phyloP scores from a whole-genome alignment of 2,888 invertebrate species.

The Tetragonisca angustula region DNA sequence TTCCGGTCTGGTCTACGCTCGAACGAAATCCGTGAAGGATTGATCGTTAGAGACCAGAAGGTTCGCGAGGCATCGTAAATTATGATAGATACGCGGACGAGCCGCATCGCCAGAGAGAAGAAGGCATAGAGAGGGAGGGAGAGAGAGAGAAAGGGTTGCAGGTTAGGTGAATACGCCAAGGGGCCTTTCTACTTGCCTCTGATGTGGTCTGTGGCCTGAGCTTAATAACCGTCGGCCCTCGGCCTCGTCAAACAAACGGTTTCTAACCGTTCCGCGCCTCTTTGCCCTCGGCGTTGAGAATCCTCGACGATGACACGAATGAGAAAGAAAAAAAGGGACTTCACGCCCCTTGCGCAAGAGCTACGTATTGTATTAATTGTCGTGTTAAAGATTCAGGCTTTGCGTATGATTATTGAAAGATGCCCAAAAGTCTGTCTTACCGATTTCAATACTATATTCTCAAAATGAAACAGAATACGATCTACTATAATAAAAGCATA shows the following conservation, averaged over 20 bases:
- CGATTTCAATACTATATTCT: too few relatives aligned
- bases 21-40: conserved; percentile 51
- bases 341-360: background rate
- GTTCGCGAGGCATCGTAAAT: conserved; percentile 51
- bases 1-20: conserved; percentile 19
- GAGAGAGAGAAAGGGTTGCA: conserved; percentile 56
- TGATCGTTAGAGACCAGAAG: conserved; percentile 41
- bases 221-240: conserved; percentile 82
- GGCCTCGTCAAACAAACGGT: conserved; percentile 82
- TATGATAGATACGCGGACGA: conserved; percentile 63
- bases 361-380: background rate
- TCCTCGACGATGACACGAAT: conserved; percentile 53
- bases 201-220: conserved; percentile 83
- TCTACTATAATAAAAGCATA: background rate
- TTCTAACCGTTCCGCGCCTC: conserved; percentile 76
- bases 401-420: too few relatives aligned
- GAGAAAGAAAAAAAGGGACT: conserved; percentile 29
- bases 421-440: too few relatives aligned
- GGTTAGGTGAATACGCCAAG: conserved; percentile 78
- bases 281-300: conserved; percentile 65
- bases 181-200: conserved; percentile 78
- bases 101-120: conserved; percentile 10
- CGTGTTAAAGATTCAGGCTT: background rate
- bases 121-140: background rate
- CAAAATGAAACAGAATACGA: too few relatives aligned